Evolutionary conservation across 2,797 vertebrate genomes (phyloP).

Genomic region (Poliocrania exsul): DNA sequence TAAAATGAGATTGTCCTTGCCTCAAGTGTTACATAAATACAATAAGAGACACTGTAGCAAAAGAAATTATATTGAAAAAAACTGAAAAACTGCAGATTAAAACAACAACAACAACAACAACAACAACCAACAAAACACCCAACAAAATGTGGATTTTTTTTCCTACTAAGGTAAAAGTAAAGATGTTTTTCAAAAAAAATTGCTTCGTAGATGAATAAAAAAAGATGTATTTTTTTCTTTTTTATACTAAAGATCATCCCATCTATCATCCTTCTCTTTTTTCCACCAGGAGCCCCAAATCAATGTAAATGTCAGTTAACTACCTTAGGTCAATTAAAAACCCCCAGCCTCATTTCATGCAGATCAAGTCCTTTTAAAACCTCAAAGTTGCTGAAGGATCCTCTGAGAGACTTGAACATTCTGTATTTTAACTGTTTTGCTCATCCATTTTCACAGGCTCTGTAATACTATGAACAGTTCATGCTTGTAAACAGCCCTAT

Average conservation of each 20-base stretch:
- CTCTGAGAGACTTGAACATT: neutral
- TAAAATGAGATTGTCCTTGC: neutral
- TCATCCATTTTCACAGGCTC: neutral
- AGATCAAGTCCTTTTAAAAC: neutral
- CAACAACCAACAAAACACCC: accelerated
- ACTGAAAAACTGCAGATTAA: neutral
- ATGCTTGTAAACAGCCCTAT: neutral
- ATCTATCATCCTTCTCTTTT: neutral
- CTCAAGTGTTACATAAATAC: neutral
- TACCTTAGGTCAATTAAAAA: neutral
- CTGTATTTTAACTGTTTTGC: neutral
- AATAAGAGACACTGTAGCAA: neutral
- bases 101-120: neutral
- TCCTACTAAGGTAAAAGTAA: neutral
- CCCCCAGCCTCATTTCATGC: neutral
- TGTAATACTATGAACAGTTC: neutral
- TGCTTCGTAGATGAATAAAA: neutral
- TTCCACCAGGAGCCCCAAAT: neutral
- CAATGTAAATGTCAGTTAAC: neutral
- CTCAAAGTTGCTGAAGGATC: neutral
- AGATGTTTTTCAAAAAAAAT: accelerated
- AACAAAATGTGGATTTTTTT: neutral
- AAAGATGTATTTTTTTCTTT: accelerated
- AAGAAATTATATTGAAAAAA: neutral
- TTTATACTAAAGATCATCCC: neutral